A percentile compares a stretch with the other conserved stretches of the same genome.
phyloP scores from a whole-genome alignment of 2,797 vertebrate species.

The Synaphobranchus kaupii region DNA sequence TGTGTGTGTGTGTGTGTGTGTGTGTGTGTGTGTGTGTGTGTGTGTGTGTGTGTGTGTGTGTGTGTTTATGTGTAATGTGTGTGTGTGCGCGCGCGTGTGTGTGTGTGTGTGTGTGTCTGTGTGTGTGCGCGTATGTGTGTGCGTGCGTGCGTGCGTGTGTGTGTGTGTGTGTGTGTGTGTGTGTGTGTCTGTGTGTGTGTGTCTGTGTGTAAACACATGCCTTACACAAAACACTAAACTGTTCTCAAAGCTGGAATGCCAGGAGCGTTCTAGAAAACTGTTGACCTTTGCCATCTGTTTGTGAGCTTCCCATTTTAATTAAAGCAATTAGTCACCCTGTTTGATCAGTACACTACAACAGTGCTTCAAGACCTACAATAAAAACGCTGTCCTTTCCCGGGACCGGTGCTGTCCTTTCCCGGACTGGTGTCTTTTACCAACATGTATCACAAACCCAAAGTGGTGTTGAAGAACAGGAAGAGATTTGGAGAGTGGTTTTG shows the following conservation, averaged over 20 bases:
- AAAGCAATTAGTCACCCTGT: conserved; percentile 20
- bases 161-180: not conserved
- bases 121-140: not conserved
- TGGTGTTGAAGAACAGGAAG: not conserved
- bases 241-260: not conserved
- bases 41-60: not conserved
- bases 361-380: not conserved
- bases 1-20: not conserved
- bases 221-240: not conserved
- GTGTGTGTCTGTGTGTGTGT: not conserved
- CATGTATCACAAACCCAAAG: not conserved
- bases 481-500: not conserved
- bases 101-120: not conserved
- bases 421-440: not conserved
- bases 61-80: not conserved
- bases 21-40: not conserved
- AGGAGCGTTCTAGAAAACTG: not conserved
- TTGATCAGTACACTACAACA: not conserved
- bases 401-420: not conserved
- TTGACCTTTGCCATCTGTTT: conserved; percentile 26
- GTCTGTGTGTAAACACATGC: not conserved
- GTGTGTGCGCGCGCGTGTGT: not conserved
- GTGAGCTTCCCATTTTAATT: conserved; percentile 23
- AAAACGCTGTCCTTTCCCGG: not conserved
- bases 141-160: not conserved